Evolutionary conservation across 2,797 vertebrate genomes (phyloP), one percentile per base, ranked within the genome.

Genomic region (Anas flavirostris): DNA sequence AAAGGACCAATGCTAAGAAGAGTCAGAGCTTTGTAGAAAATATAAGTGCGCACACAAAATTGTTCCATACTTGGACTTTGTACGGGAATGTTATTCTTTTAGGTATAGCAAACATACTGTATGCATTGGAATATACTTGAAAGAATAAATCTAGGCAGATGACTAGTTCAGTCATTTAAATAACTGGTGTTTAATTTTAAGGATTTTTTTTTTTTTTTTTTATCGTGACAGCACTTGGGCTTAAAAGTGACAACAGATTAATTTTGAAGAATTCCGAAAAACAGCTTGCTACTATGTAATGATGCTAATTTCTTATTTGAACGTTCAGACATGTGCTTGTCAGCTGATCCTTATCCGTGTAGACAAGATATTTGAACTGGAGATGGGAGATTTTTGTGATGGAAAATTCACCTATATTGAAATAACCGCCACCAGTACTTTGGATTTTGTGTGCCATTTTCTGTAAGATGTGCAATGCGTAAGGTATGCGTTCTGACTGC

Each of bases 221-320:
- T 48, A 16, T 88, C 39, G 19, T 90, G 66, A 75, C 73, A 91
- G 93, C 46, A 88, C 60, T 88, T 96, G 39, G 70, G 37, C 73
- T 97, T 95, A 76, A 82, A 88, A 70, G 43, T 95, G 88, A 90
- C 63, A 87, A 94, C 83, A 67, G 64, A 89, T 95, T 88, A 83
- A 44, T 96, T 90, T 82, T 83, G 59, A 81, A 86, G 79, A 86
- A 84, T 95, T 96, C 89, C 1, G 3, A 95, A 96, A 97, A 97
- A 23, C 83, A 86, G 72, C 90, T 91, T 94, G 84, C 79, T 93
- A 19, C 25, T 94, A 80, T 95, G 93, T 91, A 77, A 90, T 2
- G 3, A 91, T 70, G n/a, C 72, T 94, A 87, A 82, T 92, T 92
- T 75, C 86, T 73, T 85, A 70, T 16, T 67, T 81, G 86, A 93